phyloP scores from a whole-genome alignment of 2,113 vertebrate species.

The Grammomys dolichurus region DNA sequence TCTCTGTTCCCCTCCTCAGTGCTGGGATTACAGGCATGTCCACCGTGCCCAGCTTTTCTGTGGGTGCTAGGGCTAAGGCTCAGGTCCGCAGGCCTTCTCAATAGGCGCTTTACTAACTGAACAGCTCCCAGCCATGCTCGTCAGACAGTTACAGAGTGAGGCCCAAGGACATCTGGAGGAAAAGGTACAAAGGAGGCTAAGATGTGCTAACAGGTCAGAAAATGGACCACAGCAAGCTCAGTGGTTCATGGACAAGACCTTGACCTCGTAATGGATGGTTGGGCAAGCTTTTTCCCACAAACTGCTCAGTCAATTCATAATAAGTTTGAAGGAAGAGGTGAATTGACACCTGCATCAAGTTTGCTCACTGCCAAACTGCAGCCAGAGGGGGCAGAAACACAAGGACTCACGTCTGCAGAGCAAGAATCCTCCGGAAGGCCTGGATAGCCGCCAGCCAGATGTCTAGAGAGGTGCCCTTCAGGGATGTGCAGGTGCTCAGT shows the following conservation, averaged over 20 bases:
- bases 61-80: not conserved
- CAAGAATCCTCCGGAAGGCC: conserved; percentile 93
- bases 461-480: conserved; percentile 70
- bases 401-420: conserved; percentile 86
- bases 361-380: not conserved
- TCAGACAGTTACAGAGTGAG: not conserved
- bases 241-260: not conserved
- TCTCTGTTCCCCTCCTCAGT: not conserved
- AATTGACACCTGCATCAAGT: not conserved
- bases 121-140: too few species aligned
- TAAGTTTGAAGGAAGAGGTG: not conserved
- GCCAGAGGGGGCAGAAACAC: not conserved
- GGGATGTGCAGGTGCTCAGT: conserved; percentile 84
- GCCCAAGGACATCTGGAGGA: not conserved
- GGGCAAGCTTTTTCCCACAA: not conserved
- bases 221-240: too few species aligned
- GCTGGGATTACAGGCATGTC: not conserved
- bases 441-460: conserved; percentile 89
- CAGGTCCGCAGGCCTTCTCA: too few species aligned
- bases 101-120: not conserved
- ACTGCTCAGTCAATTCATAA: not conserved
- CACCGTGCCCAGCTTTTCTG: not conserved
- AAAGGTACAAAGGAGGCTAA: too few species aligned
- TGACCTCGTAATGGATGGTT: too few species aligned
- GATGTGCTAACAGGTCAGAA: not conserved